Evolutionary conservation across 30 jellyfish, hydroid and myxozoan genomes (phyloP), one percentile per base, ranked within the genome.

Genomic region (Aurelia coerulea): DNA sequence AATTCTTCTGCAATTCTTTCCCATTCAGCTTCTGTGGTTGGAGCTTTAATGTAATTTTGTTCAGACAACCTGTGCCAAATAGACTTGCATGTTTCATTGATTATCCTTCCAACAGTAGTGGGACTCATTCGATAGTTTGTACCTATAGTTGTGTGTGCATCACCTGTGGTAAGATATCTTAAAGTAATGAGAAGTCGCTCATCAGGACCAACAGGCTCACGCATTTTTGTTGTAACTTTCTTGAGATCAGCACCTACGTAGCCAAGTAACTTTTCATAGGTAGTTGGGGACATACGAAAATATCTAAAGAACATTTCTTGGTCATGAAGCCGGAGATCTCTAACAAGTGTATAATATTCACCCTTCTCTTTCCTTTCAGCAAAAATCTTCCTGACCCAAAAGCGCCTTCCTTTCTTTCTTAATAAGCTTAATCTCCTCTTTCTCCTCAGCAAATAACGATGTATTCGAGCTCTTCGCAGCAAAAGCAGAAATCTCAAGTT

Each of bases 91-190:
- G 29, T 23, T 23, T 23, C 29, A 23, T 23, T 23, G 29, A 23
- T 23, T 23, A 23, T 23, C 29, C 29, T 23, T 23, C 29, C 29
- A 62, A 68, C 79, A 41, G 85, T 74, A 29, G 85, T 74, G 73
- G 85, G 85, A 53, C 85, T 74, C 73, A 74, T 53, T 29, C 79
- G 69, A 53, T 74, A 74, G 53, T 53, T 74, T 74, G 85, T 17
- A 74, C 76, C 73, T 15, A 74, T 74, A 29, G 85, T 74, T 49
- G 72, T 29, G 10, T 29, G 85, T 11, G 80, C 85, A 74, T 74
- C 85, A 49, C 85, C 85, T 71, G 85, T 74, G 42, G 85, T 46
- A 35, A 74, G 85, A 76, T 74, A 74, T 74, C 85, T 33, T 37
- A 74, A 53, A 12, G 85, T 74, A 74, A 1, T 74, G 41, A 74